Evolutionary conservation across 2,888 invertebrate species (phyloP).

Genomic region (Zygogramma bicolorata): DNA sequence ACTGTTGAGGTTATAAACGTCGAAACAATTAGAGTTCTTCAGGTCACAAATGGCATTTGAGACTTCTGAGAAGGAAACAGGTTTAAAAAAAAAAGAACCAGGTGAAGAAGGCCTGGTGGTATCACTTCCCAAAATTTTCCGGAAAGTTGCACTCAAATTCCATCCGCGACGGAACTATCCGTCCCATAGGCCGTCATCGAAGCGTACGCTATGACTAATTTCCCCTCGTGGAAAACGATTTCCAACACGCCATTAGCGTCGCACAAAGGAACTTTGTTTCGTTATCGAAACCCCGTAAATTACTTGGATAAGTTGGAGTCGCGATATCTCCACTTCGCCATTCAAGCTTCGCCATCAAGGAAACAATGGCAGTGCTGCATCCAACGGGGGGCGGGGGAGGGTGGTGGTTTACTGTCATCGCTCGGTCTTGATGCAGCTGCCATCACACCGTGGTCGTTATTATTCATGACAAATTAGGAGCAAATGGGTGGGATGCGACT

Average conservation of each 20-base stretch:
- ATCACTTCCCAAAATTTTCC: too few relatives aligned
- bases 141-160: too few relatives aligned
- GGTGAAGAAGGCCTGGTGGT: too few relatives aligned
- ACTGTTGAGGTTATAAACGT: too few relatives aligned
- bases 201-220: not conserved
- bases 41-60: too few relatives aligned
- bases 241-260: conserved; percentile 21
- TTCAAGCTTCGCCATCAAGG: conserved; percentile 39
- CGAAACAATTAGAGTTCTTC: too few relatives aligned
- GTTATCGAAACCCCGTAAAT: conserved; percentile 42
- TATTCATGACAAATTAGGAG: conserved; percentile 20
- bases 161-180: too few relatives aligned
- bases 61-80: too few relatives aligned
- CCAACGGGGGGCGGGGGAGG: not conserved
- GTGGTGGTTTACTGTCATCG: not conserved
- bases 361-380: not conserved
- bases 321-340: conserved; percentile 47
- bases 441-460: conserved; percentile 12
- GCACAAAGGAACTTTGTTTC: conserved; percentile 35
- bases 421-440: conserved; percentile 11
- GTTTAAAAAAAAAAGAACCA: too few relatives aligned
- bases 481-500: conserved; percentile 9
- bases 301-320: conserved; percentile 46
- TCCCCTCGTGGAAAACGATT: not conserved
- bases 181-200: not conserved